Conservation (phyloP, 2,113 vertebrate species). For the Desmodus rotundus region DNA sequence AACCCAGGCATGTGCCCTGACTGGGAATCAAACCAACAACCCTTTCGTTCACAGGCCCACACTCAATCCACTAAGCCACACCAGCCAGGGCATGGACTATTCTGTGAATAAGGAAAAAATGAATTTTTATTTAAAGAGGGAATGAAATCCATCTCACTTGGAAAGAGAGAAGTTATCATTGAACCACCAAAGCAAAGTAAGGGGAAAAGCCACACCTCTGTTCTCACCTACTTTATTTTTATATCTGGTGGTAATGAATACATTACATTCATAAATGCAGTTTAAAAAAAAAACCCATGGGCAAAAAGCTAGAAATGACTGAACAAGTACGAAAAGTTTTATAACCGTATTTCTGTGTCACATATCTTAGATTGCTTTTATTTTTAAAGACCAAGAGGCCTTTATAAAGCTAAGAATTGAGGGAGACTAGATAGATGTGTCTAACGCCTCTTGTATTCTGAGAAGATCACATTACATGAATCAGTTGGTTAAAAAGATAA, state of each 20-base stretch:
- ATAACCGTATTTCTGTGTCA: background rate
- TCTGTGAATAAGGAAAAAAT: background rate
- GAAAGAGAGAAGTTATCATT: background rate
- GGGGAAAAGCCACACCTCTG: background rate
- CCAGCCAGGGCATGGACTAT: background rate
- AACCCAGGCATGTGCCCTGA: too few species aligned
- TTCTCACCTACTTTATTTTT: background rate
- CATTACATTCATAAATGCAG: background rate
- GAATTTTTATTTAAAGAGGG: background rate
- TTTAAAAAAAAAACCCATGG: background rate
- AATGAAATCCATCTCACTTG: background rate
- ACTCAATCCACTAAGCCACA: too few species aligned
- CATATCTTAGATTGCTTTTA: background rate
- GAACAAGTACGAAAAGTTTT: background rate
- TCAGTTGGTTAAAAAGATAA: background rate
- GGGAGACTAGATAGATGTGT: background rate
- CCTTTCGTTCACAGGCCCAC: too few species aligned
- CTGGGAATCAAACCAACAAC: too few species aligned
- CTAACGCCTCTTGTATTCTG: background rate
- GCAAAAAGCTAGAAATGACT: constrained; percentile 14
- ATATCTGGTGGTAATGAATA: background rate
- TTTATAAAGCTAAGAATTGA: constrained; percentile 10
- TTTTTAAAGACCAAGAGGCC: background rate
- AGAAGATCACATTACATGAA: background rate
- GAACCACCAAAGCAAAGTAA: background rate